These are phyloP conservation scores for Sarcophaga carnaria DNA, from an alignment of 2,888 invertebrate species.

Conservation along the genomic window DNA sequence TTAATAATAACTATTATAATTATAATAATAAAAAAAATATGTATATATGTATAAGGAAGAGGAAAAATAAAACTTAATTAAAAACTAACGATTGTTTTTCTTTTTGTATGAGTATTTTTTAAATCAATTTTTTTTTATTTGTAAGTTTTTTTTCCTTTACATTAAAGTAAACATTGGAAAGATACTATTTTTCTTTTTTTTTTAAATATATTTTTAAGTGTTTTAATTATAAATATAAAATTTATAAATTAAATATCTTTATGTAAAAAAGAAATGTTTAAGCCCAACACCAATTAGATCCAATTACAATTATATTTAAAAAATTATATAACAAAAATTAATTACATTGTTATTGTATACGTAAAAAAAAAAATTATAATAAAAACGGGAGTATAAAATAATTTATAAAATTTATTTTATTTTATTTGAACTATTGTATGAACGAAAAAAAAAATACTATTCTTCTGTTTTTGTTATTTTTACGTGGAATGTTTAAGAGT, in stretches of 20 bases:
- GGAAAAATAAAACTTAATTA: slow-evolving; percentile 61
- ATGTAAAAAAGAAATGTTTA: slow-evolving; percentile 52
- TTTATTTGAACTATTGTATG: slow-evolving; percentile 68
- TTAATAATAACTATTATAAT: slow-evolving; percentile 59
- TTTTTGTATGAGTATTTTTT: slow-evolving; percentile 62
- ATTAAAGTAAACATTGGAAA: not conserved
- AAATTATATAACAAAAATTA: slow-evolving; percentile 52
- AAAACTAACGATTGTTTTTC: slow-evolving; percentile 35
- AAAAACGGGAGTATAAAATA: slow-evolving; percentile 42
- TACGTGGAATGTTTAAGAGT: slow-evolving; percentile 71
- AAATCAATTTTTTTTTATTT: slow-evolving; percentile 47
- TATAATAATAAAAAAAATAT: slow-evolving; percentile 54
- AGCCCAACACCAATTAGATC: slow-evolving; percentile 70
- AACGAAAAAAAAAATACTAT: slow-evolving; percentile 47
- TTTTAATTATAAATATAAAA: slow-evolving; percentile 23
- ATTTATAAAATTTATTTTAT: slow-evolving; percentile 42
- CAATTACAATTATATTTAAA: slow-evolving; percentile 61
- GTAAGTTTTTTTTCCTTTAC: slow-evolving; percentile 23
- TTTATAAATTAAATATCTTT: slow-evolving; percentile 23
- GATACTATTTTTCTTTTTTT: slow-evolving; percentile 4
- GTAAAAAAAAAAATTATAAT: slow-evolving; percentile 30
- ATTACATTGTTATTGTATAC: slow-evolving; percentile 37
- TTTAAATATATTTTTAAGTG: not conserved
- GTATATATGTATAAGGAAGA: slow-evolving; percentile 55
- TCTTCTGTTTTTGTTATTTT: slow-evolving; percentile 48